Percentiles rank a stretch among this genome's conserved stretches.
Conservation (phyloP, 1,140 invertebrate genomes). For the Drosophila erecta region DNA sequence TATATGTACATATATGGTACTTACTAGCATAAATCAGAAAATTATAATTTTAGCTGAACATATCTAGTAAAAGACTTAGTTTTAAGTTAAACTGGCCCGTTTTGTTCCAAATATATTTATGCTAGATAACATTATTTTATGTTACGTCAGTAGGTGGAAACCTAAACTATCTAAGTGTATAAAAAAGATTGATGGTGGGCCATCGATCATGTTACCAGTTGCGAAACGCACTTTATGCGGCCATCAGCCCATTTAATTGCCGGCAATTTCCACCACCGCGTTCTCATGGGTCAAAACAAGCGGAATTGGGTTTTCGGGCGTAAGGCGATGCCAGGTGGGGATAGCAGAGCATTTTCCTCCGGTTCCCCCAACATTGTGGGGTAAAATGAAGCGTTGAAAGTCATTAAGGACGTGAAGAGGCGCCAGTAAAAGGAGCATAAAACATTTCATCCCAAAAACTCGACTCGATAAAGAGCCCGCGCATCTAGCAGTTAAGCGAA, state of each 20-base stretch:
- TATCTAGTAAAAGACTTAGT: too few species aligned
- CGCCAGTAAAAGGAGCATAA: conserved; percentile 65
- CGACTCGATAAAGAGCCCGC: conserved; percentile 61
- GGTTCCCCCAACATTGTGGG: conserved; percentile 43
- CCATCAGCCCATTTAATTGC: conserved; percentile 41
- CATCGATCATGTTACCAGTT: conserved; percentile 37
- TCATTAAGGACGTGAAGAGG: conserved; percentile 63
- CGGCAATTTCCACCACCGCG: conserved; percentile 25
- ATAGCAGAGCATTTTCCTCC: conserved; percentile 18
- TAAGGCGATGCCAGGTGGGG: conserved; percentile 23
- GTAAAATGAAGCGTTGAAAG: conserved; percentile 52
- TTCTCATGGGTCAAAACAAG: conserved; percentile 20
- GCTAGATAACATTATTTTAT: too few species aligned
- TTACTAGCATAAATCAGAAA: too few species aligned
- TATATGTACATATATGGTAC: too few species aligned
- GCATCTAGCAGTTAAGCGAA: conserved; percentile 63
- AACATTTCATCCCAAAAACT: conserved; percentile 61
- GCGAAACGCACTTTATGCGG: conserved; percentile 23
- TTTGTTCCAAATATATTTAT: too few species aligned
- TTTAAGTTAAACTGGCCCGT: too few species aligned
- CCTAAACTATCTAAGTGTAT: conserved; percentile 3
- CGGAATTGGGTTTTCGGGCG: conserved; percentile 17
- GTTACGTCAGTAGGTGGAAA: too few species aligned
- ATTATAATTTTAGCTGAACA: too few species aligned
- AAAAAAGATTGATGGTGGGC: conserved; percentile 18